These are phyloP conservation scores for Syngnathoides biaculeatus DNA, from an alignment of 2,113 vertebrate species.

Conservation along the genomic window DNA sequence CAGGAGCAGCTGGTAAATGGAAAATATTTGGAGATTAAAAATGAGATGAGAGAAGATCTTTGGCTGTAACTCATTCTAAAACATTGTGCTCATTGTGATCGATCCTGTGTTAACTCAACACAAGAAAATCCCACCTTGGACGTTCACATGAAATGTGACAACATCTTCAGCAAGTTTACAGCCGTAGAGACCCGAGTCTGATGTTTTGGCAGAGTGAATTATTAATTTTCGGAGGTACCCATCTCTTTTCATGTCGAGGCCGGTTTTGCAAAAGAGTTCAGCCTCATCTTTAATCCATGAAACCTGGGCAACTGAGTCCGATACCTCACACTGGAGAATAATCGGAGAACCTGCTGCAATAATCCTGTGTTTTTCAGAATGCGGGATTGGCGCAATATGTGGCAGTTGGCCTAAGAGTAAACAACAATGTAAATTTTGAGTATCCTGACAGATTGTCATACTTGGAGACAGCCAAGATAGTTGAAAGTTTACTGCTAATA, in stretches of 20 bases:
- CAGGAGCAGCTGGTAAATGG: constrained; percentile 58
- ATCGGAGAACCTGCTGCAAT: constrained; percentile 65
- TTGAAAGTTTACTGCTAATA: background rate
- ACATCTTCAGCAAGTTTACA: constrained; percentile 81
- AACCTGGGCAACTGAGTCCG: constrained; percentile 72
- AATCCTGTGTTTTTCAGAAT: constrained; percentile 63
- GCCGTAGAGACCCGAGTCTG: constrained; percentile 82
- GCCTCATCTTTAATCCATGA: constrained; percentile 86
- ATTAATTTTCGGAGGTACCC: constrained; percentile 76
- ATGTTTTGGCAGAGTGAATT: constrained; percentile 73
- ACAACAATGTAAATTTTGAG: constrained; percentile 35
- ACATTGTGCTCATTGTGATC: background rate
- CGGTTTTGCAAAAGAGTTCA: constrained; percentile 76
- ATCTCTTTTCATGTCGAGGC: constrained; percentile 77
- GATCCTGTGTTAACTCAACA: constrained; percentile 3
- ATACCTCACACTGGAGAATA: constrained; percentile 81
- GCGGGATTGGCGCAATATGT: constrained; percentile 61
- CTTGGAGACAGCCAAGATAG: constrained; percentile 7
- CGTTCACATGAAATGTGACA: constrained; percentile 80
- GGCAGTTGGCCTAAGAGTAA: constrained; percentile 61
- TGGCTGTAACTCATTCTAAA: constrained; percentile 1
- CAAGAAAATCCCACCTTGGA: constrained; percentile 77
- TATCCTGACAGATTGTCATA: constrained; percentile 1
- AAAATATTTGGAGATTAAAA: constrained; percentile 25
- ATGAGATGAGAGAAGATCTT: background rate